Base-by-base conservation (phyloP, 2,113 vertebrate genomes). In the Callionymus lyra region DNA sequence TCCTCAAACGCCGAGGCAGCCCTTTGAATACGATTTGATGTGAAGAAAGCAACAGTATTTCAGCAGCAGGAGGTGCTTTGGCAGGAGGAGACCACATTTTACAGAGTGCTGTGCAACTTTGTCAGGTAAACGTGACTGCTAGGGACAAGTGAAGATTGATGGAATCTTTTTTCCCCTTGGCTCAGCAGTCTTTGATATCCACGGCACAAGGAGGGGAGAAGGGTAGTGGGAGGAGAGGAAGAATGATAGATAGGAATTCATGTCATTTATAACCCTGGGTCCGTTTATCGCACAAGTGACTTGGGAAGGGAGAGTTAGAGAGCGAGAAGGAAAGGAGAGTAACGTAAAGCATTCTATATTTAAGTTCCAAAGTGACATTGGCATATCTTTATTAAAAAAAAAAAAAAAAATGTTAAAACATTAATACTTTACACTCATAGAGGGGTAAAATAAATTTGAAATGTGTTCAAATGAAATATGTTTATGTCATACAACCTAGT, bases 141-240 rank as follows among this genome's bases (percentile, higher is more conserved):
- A 64, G 80, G 58, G 74, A 84, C 73, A 71, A 56, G 72, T 33
- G 32, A 61, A 81, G 82, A 84, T 80, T 77, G 78, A 82, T 80
- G 74, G 65, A 44, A 61, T 67, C 61, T 65, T 65, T 65, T 73
- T 75, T 79, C 56, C 75, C 56, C 77, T 59, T 82, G 75, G 73
- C 79, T 84, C 80, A 82, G 82, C 82, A 80, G 57, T 82, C 72
- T 73, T 76, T 77, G 70, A 82, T 82, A 76, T 82, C 65, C 57
- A 65, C 63, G 53, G 68, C 60, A 54, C 59, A 59, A 42, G 64
- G 27, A 43, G 55, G 54, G 59, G 45, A 59, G 57, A 63, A 50
- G 53, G 62, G 41, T 41, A 52, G 61, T 61, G 44, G 38, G 65
- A 62, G 66, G 1, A 51, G 50, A 47, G 63, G 67, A 52, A 46